Base-by-base conservation (phyloP, 2,113 vertebrate species). In the Phyllostomus discolor region DNA sequence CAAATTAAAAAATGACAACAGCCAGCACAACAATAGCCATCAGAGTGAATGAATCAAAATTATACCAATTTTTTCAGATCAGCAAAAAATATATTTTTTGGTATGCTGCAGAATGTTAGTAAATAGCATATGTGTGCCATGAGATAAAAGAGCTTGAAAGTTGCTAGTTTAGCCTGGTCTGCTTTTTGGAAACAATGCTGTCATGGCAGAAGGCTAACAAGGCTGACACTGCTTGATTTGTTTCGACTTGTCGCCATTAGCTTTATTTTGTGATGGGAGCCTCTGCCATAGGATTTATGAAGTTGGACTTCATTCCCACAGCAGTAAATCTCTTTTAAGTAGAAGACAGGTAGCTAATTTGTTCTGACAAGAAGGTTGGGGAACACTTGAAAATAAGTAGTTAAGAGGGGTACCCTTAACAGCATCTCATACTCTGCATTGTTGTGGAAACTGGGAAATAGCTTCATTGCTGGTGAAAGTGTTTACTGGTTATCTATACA, bases 231-330 rank as follows among this genome's bases (percentile, higher is more conserved):
- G 41, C 16, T 94, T 97, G 89, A 98, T 98, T 98, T 98, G 67
- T 97, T 98, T 97, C 96, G 84, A 97, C 85, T 62, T 91, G 81
- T 97, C 76, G 96, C 90, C 1, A 0, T 91, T 97, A 96, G 76
- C 87, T 98, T 98, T 97, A 87, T 72, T 92, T 93, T 97, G 83
- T 97, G 92, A 96, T 83, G 93, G 48, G 48, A 93, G 22, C 96
- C 80, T 91, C 73, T 80, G 72, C 92, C 0, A 20, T 15, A 82
- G 76, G 97, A 91, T 78, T 96, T 96, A 89, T 95, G 91, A 75
- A 97, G 79, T 84, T 79, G 57, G 54, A 73, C 75, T 94, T 91
- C 69, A 69, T 97, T 88, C 83, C 24, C 31, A 81, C 10, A 76
- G 43, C 59, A 41, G 24, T 79, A 48, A 80, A 76, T 80, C 41